A percentile compares a stretch with the other conserved stretches of the same genome.
Conservation (phyloP, 2,113 vertebrate species). For the Echinops telfairi region DNA sequence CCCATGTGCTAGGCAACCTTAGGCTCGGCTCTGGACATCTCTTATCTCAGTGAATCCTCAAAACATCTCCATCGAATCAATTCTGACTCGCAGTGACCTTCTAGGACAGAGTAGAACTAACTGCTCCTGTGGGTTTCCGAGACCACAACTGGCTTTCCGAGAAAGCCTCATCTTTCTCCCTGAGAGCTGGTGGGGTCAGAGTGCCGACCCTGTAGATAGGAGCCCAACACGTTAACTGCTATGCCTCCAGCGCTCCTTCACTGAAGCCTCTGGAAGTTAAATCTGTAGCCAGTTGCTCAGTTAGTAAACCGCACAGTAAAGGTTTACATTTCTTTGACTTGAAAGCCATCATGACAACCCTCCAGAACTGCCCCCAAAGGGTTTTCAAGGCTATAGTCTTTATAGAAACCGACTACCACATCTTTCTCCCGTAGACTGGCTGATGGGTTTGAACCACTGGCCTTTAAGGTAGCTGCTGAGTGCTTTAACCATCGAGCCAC, state of each 20-base stretch:
- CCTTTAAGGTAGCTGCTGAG: background rate
- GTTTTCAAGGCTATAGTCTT: background rate
- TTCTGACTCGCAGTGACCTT: too few relatives aligned
- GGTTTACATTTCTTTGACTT: constrained; percentile 45
- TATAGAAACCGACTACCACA: background rate
- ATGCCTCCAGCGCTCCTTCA: background rate
- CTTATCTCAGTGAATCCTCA: constrained; percentile 50
- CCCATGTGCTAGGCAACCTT: constrained; percentile 11
- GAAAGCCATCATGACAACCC: background rate
- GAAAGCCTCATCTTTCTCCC: too few relatives aligned
- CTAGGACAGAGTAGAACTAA: too few relatives aligned
- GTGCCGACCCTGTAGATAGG: too few relatives aligned
- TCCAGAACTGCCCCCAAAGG: background rate
- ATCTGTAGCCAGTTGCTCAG: constrained; percentile 8
- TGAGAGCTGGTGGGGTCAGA: too few relatives aligned
- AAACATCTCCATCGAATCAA: too few relatives aligned
- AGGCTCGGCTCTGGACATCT: constrained; percentile 1
- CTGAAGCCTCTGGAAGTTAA: constrained; percentile 49
- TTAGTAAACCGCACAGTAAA: constrained; percentile 48
- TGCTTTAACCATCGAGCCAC: background rate
- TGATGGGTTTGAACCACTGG: background rate
- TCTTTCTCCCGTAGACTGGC: background rate
- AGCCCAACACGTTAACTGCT: too few relatives aligned
- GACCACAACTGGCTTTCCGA: too few relatives aligned
- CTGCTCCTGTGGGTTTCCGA: too few relatives aligned